Evolutionary conservation across 2,888 invertebrate species (phyloP).

Genomic region (Dicycla oo): DNA sequence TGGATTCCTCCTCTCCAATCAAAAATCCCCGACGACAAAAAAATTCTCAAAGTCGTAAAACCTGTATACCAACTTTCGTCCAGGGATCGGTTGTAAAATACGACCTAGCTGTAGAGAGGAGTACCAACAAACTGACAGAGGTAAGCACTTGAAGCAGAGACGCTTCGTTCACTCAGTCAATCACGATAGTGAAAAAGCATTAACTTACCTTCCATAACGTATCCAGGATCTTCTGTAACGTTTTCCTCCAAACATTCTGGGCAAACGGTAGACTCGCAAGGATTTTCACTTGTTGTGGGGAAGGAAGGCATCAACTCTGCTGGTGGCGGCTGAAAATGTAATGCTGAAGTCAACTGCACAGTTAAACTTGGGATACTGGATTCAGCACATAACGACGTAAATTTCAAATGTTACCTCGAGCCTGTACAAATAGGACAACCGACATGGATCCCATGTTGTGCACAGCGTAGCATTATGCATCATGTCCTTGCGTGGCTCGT

Average conservation of each 20-base stretch:
- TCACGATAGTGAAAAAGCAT: too few species aligned
- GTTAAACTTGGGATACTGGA: conserved; percentile 1
- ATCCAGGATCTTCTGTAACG: conserved; percentile 65
- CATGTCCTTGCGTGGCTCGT: conserved; percentile 87
- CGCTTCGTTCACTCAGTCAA: too few species aligned
- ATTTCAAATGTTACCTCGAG: conserved; percentile 79
- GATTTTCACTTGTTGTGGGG: conserved; percentile 82
- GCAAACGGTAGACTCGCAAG: conserved; percentile 85
- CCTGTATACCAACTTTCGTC: too few species aligned
- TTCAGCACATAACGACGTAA: background rate
- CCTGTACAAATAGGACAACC: conserved; percentile 84
- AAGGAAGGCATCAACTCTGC: conserved; percentile 81
- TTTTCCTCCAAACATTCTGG: conserved; percentile 82
- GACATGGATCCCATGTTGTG: conserved; percentile 86
- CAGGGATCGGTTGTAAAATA: too few species aligned
- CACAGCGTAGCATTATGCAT: conserved; percentile 86
- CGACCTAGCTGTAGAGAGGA: too few species aligned
- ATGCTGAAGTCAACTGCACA: conserved; percentile 3
- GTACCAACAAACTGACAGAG: too few species aligned
- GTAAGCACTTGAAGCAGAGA: too few species aligned
- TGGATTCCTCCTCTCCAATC: too few species aligned
- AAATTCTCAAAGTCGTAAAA: too few species aligned
- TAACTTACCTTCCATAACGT: conserved; percentile 6
- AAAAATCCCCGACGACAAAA: too few species aligned
- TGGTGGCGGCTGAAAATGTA: conserved; percentile 79